phyloP scores from a whole-genome alignment of 2,113 vertebrate genomes.

The Hemiprocne comata region DNA sequence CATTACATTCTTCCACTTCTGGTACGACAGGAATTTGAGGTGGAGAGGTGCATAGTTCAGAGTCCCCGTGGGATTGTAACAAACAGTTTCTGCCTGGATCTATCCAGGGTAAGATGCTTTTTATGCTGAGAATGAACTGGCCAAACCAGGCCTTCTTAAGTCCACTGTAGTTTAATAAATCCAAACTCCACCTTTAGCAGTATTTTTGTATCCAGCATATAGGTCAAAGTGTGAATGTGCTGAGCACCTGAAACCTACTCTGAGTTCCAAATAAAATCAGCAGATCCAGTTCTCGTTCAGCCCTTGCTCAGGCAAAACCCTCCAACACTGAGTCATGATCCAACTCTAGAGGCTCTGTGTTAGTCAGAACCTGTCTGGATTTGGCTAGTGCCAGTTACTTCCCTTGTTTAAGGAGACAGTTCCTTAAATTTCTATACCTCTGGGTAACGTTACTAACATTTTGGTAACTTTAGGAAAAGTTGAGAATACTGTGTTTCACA shows the following conservation, averaged over 20 bases:
- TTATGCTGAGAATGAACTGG: background rate
- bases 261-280: background rate
- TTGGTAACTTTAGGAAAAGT: background rate
- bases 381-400: background rate
- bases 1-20: background rate
- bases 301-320: background rate
- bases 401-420: background rate
- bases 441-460: background rate
- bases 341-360: background rate
- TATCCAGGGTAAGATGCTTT: background rate
- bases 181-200: background rate
- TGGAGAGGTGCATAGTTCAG: background rate
- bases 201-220: background rate
- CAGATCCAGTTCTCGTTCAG: background rate
- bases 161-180: background rate
- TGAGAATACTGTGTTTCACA: background rate
- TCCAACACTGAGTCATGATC: background rate
- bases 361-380: background rate
- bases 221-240: background rate
- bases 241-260: background rate
- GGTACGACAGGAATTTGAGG: slow-evolving; percentile 26
- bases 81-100: background rate
- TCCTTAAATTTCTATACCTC: background rate
- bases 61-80: background rate
- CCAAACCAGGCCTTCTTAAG: background rate